Conservation (phyloP, 2,888 invertebrate genomes). For the Crepidodera aurea region DNA sequence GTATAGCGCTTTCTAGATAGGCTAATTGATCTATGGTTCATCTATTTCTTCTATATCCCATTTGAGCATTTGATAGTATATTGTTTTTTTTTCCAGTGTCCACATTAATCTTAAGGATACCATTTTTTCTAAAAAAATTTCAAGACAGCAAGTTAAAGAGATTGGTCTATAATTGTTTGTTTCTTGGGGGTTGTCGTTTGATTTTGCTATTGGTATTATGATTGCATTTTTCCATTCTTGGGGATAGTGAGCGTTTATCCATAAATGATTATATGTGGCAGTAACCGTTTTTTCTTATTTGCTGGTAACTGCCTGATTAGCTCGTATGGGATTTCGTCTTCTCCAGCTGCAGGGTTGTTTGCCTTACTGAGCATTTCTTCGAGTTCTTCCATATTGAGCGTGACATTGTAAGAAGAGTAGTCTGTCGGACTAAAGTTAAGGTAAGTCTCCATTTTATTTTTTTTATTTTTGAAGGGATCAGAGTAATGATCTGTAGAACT, state of each 20-base stretch:
- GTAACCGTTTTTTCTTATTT: background rate
- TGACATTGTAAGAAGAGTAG: background rate
- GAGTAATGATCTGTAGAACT: conserved; percentile 5
- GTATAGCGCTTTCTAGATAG: conserved; percentile 5
- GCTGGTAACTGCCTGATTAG: conserved; percentile 3
- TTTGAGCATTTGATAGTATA: conserved; percentile 3
- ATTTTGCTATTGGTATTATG: conserved; percentile 22
- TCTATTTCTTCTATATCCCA: conserved; percentile 2
- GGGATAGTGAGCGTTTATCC: conserved; percentile 9
- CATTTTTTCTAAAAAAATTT: conserved; percentile 29
- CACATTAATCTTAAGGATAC: conserved; percentile 18
- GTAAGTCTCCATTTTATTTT: background rate
- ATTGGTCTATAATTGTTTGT: conserved; percentile 23
- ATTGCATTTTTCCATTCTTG: conserved; percentile 18
- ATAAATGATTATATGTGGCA: conserved; percentile 26
- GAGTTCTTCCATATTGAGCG: conserved; percentile 5
- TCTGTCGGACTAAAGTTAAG: background rate
- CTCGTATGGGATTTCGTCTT: conserved; percentile 16
- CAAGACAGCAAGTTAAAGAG: conserved; percentile 24
- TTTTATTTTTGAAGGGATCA: background rate
- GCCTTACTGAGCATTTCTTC: background rate
- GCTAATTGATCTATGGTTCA: conserved; percentile 14
- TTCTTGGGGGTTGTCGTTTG: background rate
- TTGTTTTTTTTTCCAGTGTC: conserved; percentile 15
- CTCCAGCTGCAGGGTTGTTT: conserved; percentile 15